Evolutionary conservation across 2,113 vertebrate species (phyloP), one percentile per base, ranked within the genome.

Genomic region (Gavialis gangeticus): DNA sequence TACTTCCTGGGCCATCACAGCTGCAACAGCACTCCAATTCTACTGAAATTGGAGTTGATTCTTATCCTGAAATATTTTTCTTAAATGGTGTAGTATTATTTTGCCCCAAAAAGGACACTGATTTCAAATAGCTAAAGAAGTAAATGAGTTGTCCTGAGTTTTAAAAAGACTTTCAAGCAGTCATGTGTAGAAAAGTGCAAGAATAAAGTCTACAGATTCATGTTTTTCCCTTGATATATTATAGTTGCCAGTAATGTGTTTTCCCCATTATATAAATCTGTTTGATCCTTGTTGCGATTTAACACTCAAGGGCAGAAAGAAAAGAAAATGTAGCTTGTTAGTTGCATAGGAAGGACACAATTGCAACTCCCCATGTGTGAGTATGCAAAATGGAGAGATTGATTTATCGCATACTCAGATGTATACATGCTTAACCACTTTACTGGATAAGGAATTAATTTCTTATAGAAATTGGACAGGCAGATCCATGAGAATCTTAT

Each of bases 71-170:
- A 87, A 91, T 58, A 63, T 24, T 90, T 88, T 84, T 86, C 5
- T 56, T 90, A 87, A n/a, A 89, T 90, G 30, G 21, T 30, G 91
- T 28, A 71, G 87, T 64, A 27, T 7, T 37, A 60, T 63, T 97
- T 94, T 90, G 28, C 24, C 25, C 54, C 1, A 21, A 91, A 92
- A 73, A 87, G 0, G 17, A 75, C 75, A 59, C 27, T 95, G 27
- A 89, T 95, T 97, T 96, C 64, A 75, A 97, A 71, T 13, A 91
- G 17, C 64, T n/a, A 67, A 82, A 75, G 93, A 95, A 91, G 11
- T 46, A 78, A 93, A 62, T 71, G 30, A 5, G 88, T 79, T 92
- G 34, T 57, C 58, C 63, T 46, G 14, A 19, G 19, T n/a, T 90
- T 85, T 62, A 60, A 87, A 83, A 54, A 79, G 11, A 9, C 2